Evolutionary conservation across 92 coral and sea anemone genomes (phyloP).

Genomic region (Pocillopora grandis): DNA sequence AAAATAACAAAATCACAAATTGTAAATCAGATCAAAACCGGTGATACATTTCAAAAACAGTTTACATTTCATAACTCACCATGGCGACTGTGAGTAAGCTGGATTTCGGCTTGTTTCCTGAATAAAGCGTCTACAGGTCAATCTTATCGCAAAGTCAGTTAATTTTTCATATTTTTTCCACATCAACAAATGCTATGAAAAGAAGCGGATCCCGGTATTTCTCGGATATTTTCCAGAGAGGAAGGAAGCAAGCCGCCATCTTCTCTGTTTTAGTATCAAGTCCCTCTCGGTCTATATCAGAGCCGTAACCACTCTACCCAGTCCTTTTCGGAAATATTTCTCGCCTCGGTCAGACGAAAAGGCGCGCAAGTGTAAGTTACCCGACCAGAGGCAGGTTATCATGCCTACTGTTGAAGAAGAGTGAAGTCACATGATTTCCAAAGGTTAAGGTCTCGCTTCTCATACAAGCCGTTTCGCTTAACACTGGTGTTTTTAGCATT

Average conservation of each 20-base stretch:
- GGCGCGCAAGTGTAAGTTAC: too few relatives aligned
- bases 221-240: neutral
- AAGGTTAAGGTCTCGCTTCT: too few relatives aligned
- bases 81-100: constrained; percentile 30
- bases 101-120: neutral
- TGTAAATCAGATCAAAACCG: neutral
- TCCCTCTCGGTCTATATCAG: neutral
- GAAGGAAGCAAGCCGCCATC: constrained; percentile 27
- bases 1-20: neutral
- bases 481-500: too few relatives aligned
- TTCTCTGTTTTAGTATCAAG: neutral
- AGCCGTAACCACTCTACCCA: neutral
- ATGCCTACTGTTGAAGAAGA: too few relatives aligned
- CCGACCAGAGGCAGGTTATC: too few relatives aligned
- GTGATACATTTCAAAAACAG: neutral
- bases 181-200: neutral
- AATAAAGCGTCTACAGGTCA: neutral
- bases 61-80: constrained; percentile 34
- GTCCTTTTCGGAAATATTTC: neutral
- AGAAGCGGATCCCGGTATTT: neutral
- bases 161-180: neutral
- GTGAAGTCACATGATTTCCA: too few relatives aligned
- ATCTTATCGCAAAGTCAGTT: neutral
- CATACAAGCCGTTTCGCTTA: too few relatives aligned
- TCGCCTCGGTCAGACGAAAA: neutral